Conservation (phyloP, 2,797 vertebrate species). For the Channallabes apus region DNA sequence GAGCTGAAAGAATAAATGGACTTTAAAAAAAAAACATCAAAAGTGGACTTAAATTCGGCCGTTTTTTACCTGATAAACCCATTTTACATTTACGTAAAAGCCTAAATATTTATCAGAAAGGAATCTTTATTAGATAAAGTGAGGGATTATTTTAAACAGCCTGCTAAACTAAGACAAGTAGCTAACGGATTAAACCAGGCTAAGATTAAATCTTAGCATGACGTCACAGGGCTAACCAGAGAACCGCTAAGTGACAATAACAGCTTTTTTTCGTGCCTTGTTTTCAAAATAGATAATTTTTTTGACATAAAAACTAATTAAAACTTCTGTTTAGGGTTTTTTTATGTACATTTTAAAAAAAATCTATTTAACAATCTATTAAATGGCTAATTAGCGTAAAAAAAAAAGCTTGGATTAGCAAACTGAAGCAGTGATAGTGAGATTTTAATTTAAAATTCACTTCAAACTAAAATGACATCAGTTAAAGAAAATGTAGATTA, state of each 20-base stretch:
- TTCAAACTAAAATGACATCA: not conserved
- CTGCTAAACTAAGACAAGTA: not conserved
- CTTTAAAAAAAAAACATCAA: not conserved
- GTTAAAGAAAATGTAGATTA: not conserved
- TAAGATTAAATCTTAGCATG: not conserved
- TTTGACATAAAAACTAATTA: no score
- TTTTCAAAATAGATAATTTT: not conserved
- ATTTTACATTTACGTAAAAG: not conserved
- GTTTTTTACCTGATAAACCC: not conserved
- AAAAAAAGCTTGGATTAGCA: not conserved
- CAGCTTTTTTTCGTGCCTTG: not conserved
- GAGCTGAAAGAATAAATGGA: not conserved
- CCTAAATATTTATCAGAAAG: not conserved
- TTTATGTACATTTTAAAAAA: not conserved
- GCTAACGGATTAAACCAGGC: not conserved
- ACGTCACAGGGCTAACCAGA: not conserved
- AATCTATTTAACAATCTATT: not conserved
- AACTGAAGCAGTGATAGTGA: not conserved
- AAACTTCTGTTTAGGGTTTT: not conserved
- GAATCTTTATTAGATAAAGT: not conserved
- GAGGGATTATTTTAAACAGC: not conserved
- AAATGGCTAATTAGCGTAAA: not conserved
- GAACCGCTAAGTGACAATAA: not conserved
- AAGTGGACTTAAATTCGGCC: not conserved
- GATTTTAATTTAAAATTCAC: not conserved